Base-by-base conservation (phyloP, 2,113 vertebrate genomes). In the Passer montanus region DNA sequence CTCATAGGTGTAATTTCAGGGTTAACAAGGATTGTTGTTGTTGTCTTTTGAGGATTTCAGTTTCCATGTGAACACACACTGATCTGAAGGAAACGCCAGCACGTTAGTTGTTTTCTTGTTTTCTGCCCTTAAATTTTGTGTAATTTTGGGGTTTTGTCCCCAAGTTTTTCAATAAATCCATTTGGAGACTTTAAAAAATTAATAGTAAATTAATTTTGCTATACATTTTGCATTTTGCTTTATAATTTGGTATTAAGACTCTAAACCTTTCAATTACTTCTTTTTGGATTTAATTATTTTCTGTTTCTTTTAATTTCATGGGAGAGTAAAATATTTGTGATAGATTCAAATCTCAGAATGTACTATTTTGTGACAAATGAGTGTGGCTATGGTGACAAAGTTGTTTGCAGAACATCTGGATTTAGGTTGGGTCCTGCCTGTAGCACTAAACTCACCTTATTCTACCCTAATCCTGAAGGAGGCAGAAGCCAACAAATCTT, bases 401-500 rank as follows among this genome's bases (percentile, higher is more conserved):
- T 53, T 1, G 0, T 85, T 85, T 66, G 35, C 78, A 91, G 82
- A 73, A 77, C 5, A 12, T 13, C 53, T 79, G 46, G 2, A 17
- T 87, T 74, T 66, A 41, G 44, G 11, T 2, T 8, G 60, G 84
- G 55, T 70, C 41, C 58, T 55, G 64, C n/a, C 60, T 63, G 16
- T 41, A 62, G 44, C 41, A 84, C 37, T 63, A 83, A 91, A 78
- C 62, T 87, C 72, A 27, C 21, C 53, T 64, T 75, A 50, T 94
- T 73, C 67, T 82, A n/a, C 59, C 62, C 81, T 79, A 69, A 49
- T 78, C 94, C 96, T 97, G 91, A 75, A 97, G 96, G 96, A 98
- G 96, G 95, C 97, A 97, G 90, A 97, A 97, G 67, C 89, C 91
- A 96, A 95, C 92, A 95, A 89, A 96, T 59, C 79, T 94, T 67